Evolutionary conservation across 2,797 vertebrate genomes (phyloP).

Genomic region (Taeniopygia guttata): DNA sequence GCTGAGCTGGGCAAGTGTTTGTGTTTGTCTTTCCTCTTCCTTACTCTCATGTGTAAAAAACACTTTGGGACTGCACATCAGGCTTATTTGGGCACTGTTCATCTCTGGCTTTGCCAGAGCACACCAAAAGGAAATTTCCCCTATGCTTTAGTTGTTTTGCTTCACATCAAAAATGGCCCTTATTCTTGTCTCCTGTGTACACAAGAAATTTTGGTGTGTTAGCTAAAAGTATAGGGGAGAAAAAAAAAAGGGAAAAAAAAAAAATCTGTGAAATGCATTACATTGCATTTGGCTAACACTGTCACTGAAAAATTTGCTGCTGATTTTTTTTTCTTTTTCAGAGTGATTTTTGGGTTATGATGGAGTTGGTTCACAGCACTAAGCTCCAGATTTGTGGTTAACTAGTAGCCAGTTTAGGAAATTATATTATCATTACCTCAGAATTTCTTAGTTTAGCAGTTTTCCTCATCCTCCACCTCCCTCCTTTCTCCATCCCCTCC

Average conservation of each 20-base stretch:
- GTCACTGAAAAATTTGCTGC: background rate
- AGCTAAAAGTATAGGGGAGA: rapidly evolving
- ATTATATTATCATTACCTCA: conserved; percentile 61
- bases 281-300: background rate
- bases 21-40: background rate
- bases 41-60: background rate
- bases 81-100: background rate
- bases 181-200: background rate
- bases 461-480: background rate
- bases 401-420: conserved; percentile 63
- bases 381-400: conserved; percentile 35
- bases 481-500: background rate
- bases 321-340: background rate
- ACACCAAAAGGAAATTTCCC: background rate
- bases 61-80: background rate
- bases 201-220: background rate
- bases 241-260: too few species aligned
- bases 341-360: background rate
- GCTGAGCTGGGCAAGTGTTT: background rate
- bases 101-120: background rate
- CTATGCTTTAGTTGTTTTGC: background rate
- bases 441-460: conserved; percentile 10
- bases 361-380: background rate
- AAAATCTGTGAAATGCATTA: background rate
- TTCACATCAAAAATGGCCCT: background rate